Evolutionary conservation across 2,113 vertebrate genomes (phyloP).

Genomic region (Aramus guarauna): DNA sequence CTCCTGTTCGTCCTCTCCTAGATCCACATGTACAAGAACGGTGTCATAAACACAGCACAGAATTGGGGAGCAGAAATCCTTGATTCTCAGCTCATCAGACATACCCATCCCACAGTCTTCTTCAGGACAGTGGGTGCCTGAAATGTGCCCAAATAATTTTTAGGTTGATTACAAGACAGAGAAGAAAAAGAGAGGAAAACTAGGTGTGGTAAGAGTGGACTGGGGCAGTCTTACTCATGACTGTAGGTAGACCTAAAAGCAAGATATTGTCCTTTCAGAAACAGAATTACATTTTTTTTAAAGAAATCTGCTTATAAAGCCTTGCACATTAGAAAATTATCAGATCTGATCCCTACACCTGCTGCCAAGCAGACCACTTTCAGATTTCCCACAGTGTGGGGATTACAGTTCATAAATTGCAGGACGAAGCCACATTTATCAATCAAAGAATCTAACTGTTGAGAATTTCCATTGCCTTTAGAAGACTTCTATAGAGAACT

Average conservation of each 20-base stretch:
- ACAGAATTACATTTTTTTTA: not conserved
- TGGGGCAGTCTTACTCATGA: not conserved
- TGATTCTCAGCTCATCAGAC: not conserved
- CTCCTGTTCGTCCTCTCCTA: not conserved
- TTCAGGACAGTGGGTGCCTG: not conserved
- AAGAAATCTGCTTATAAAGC: not conserved
- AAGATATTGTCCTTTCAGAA: not conserved
- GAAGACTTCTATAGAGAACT: not conserved
- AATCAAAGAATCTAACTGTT: not conserved
- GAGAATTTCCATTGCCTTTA: not conserved
- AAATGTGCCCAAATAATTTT: not conserved
- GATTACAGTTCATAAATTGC: not conserved
- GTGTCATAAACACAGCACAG: not conserved
- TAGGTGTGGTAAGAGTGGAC: not conserved
- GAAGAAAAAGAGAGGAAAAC: not conserved
- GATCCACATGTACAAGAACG: fast-evolving
- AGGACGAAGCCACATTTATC: not conserved
- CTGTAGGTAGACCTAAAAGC: not conserved
- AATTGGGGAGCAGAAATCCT: not conserved
- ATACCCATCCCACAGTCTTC: not conserved
- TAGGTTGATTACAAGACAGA: not conserved
- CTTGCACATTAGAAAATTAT: not conserved
- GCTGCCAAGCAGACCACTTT: not conserved
- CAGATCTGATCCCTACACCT: not conserved
- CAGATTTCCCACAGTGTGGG: not conserved